phyloP scores from a whole-genome alignment of 2,797 vertebrate species.

The Eleutherodactylus coqui region DNA sequence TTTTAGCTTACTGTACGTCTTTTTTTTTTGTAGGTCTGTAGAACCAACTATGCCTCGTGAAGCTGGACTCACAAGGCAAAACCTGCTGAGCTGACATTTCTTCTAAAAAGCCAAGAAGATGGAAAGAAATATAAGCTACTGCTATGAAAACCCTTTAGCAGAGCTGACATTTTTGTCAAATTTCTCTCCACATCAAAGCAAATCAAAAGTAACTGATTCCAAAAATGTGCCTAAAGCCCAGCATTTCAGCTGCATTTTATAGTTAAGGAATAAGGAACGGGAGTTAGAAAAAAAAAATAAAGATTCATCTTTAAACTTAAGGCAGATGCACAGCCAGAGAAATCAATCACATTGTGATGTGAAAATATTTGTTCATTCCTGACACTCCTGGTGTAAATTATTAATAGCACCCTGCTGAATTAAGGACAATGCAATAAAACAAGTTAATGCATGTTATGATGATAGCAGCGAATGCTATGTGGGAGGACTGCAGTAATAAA shows the following conservation, averaged over 20 bases:
- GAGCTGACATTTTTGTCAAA: neutral
- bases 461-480: constrained; percentile 58
- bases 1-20: neutral
- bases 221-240: neutral
- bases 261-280: neutral
- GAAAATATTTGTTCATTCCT: constrained; percentile 59
- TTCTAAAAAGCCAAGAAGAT: neutral
- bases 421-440: constrained; percentile 65
- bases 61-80: neutral
- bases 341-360: constrained; percentile 60
- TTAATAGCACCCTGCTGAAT: constrained; percentile 63
- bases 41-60: neutral
- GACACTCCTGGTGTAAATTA: constrained; percentile 61
- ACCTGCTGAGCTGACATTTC: constrained; percentile 18
- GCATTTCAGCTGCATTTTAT: neutral
- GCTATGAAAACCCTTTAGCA: neutral
- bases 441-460: constrained; percentile 61
- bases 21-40: neutral
- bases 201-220: constrained; percentile 19
- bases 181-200: neutral
- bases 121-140: constrained; percentile 9
- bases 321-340: constrained; percentile 30
- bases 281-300: constrained; percentile 1
- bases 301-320: constrained; percentile 47
- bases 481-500: constrained; percentile 62